Percentiles rank a stretch among this genome's conserved stretches.
These are phyloP conservation scores for Rhineura floridana DNA, from an alignment of 2,113 vertebrate species.

Conservation along the genomic window DNA sequence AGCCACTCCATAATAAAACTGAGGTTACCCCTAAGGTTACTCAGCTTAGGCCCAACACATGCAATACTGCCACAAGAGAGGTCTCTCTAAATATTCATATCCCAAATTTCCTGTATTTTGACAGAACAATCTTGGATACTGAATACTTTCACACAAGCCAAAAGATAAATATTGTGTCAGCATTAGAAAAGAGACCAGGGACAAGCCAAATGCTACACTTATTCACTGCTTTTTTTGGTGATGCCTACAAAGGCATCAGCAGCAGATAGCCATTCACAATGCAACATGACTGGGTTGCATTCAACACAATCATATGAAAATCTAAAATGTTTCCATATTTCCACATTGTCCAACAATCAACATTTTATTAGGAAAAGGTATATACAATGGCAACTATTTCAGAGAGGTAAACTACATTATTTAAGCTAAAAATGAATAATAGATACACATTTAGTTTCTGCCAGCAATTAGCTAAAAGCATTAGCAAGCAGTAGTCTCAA, in stretches of 20 bases:
- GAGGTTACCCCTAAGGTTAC: background rate
- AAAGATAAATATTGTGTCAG: slow-evolving; percentile 1
- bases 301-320: background rate
- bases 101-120: background rate
- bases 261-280: background rate
- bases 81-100: background rate
- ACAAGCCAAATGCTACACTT: no score
- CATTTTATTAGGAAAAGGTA: fast-evolving
- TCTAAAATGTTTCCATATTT: background rate
- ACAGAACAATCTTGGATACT: background rate
- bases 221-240: no score
- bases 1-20: background rate
- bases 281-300: background rate
- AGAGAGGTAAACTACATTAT: slow-evolving; percentile 18
- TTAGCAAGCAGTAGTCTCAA: background rate
- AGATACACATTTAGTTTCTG: slow-evolving; percentile 16
- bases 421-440: slow-evolving; percentile 59
- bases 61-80: background rate
- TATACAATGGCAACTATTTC: background rate
- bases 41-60: background rate
- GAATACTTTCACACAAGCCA: slow-evolving; percentile 3
- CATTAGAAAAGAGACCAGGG: background rate
- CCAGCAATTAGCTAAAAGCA: background rate
- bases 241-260: slow-evolving; percentile 17
- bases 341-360: background rate